Evolutionary conservation across 2,797 vertebrate genomes (phyloP).

Genomic region (Brachymystax lenok): DNA sequence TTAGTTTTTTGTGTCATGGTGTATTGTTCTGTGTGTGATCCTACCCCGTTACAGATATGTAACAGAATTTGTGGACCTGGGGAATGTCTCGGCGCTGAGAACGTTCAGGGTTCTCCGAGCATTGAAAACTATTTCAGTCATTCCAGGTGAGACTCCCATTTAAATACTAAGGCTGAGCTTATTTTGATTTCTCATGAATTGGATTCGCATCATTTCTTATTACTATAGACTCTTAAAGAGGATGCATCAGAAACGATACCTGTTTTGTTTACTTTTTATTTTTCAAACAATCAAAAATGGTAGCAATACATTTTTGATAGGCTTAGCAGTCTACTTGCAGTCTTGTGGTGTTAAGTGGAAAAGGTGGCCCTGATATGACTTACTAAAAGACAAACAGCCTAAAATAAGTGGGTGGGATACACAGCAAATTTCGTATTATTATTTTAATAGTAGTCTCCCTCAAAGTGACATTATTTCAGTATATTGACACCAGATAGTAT

Average conservation of each 20-base stretch:
- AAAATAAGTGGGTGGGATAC: not conserved
- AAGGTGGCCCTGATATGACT: conserved; percentile 5
- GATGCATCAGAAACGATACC: conserved; percentile 46
- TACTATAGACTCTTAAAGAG: conserved; percentile 44
- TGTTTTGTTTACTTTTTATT: conserved; percentile 47
- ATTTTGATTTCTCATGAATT: conserved; percentile 48
- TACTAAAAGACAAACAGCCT: conserved; percentile 1
- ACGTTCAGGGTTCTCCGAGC: conserved; percentile 99
- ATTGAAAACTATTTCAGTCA: conserved; percentile 99
- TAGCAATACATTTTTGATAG: conserved; percentile 82
- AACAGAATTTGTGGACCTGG: conserved; percentile 99
- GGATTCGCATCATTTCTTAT: conserved; percentile 51
- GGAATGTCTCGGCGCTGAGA: conserved; percentile 99
- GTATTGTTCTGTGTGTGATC: conserved; percentile 98
- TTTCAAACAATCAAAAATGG: conserved; percentile 77
- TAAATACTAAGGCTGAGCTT: conserved; percentile 83
- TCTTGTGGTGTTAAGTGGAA: conserved; percentile 42
- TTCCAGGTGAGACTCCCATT: conserved; percentile 98
- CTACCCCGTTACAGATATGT: conserved; percentile 99
- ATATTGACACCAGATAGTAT: conserved; percentile 1
- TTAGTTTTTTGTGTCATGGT: conserved; percentile 94
- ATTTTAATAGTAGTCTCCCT: conserved; percentile 11
- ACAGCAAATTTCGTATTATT: conserved; percentile 3
- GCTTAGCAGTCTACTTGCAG: conserved; percentile 86
- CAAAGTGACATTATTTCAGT: not conserved